These are phyloP conservation scores for Leptonema lineaticorne DNA, from an alignment of 1,140 invertebrate species.

Conservation along the genomic window DNA sequence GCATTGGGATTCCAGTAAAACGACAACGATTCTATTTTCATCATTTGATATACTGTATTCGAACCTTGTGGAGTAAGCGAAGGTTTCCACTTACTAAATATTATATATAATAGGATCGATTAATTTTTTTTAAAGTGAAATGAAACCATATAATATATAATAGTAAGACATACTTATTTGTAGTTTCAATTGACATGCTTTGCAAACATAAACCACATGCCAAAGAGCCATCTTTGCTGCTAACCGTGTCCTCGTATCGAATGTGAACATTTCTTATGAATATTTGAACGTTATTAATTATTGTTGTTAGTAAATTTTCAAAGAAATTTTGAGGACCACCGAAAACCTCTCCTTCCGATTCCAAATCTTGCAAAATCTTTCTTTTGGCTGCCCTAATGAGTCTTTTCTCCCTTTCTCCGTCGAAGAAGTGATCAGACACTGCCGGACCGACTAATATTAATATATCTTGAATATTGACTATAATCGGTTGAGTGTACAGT, in stretches of 20 bases:
- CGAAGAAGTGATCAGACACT: conserved; percentile 66
- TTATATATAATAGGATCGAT: neutral
- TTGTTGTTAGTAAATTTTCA: conserved; percentile 71
- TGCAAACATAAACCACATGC: conserved; percentile 79
- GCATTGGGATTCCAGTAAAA: conserved; percentile 74
- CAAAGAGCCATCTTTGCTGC: conserved; percentile 65
- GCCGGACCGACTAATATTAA: conserved; percentile 74
- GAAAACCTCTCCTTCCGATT: conserved; percentile 55
- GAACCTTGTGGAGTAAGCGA: conserved; percentile 63
- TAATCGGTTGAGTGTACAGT: conserved; percentile 68
- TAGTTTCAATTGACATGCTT: conserved; percentile 75
- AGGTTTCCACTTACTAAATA: conserved; percentile 77
- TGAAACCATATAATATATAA: no score
- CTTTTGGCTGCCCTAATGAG: conserved; percentile 72
- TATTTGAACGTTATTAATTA: conserved; percentile 80
- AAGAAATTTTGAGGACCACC: conserved; percentile 63
- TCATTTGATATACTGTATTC: conserved; percentile 73
- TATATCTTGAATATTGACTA: conserved; percentile 74
- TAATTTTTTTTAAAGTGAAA: neutral
- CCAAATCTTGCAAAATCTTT: conserved; percentile 57
- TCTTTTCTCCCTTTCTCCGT: conserved; percentile 72
- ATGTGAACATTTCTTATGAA: conserved; percentile 79
- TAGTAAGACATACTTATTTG: conserved; percentile 66
- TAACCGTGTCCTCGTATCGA: conserved; percentile 76
- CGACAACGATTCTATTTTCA: conserved; percentile 75